These are phyloP conservation scores for Clarias batrachus DNA, from an alignment of 2,113 vertebrate genomes.

Conservation along the genomic window DNA sequence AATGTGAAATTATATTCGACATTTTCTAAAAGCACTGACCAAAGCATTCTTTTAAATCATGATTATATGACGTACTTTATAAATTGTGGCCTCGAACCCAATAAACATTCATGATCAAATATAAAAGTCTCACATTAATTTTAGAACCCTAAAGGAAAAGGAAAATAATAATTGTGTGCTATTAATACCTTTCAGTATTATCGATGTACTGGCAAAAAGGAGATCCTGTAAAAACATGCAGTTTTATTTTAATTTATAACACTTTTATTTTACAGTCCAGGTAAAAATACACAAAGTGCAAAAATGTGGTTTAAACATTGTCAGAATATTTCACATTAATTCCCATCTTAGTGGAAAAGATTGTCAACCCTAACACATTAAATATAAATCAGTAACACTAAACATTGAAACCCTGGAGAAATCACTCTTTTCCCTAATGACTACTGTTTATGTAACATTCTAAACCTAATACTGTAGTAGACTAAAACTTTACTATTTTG, in stretches of 20 bases:
- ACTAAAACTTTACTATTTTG: neutral
- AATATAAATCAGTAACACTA: neutral
- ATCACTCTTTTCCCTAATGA: neutral
- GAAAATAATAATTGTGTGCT: neutral
- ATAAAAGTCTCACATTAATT: neutral
- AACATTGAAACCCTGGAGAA: neutral
- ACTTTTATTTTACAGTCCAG: neutral
- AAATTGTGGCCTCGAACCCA: slow-evolving; percentile 14
- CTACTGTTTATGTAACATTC: neutral
- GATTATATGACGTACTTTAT: neutral
- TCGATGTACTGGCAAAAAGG: neutral
- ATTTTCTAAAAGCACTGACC: neutral
- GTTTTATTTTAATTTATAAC: neutral
- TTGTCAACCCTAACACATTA: neutral
- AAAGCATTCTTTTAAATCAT: neutral
- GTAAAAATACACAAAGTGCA: neutral
- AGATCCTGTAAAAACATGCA: neutral
- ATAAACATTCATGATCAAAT: slow-evolving; percentile 23
- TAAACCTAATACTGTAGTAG: neutral
- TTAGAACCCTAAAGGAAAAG: neutral
- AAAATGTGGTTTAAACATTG: neutral
- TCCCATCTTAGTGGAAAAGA: neutral
- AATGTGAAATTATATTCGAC: neutral
- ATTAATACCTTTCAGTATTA: neutral
- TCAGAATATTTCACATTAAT: neutral